Base-by-base conservation (phyloP, 1,140 invertebrate species). In the Antheraea mylitta region DNA sequence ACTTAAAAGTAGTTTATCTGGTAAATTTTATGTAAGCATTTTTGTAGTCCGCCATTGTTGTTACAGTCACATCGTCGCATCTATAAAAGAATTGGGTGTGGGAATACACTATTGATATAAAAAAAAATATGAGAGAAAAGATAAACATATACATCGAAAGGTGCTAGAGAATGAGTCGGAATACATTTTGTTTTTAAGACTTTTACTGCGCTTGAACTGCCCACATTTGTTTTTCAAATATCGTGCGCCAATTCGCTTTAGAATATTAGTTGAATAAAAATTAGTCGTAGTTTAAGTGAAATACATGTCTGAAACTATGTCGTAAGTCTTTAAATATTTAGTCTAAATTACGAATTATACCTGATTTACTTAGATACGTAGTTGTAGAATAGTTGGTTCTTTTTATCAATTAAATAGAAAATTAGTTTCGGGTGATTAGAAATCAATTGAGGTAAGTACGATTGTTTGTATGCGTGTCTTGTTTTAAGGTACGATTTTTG, bases 231-330 rank as follows among this genome's bases (percentile, higher is more conserved):
- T 30, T 30, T 30, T 30, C 22, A 30, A 53, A n/a, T 13, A 1
- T 6, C 16, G 6, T 53, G 45, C 45, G 16, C 45, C 45, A 53
- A 53, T 13, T 53, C 45, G 45, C 45, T 53, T 13, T 16, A n/a
- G 45, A 53, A 53, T 53, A 1, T 53, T 53, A 42, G 38, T 10
- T 42, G 13, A 30, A 30, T 63, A 63, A 36, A 62, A 74, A 72
- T 73, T 75, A 80, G 72, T 80, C 66, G 76, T 84, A 84, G 78
- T 71, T 36, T 70, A 85, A 88, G 86, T 79, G 66, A 72, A 88
- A 86, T 86, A 88, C 86, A 88, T 88, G 86, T 88, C 86, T 88
- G 86, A 88, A 73, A 84, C 84, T 86, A 86, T 86, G 84, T 85
- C 70, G 45, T 86, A 86, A 86, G 83, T 80, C 68, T 61, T 78